phyloP scores from a whole-genome alignment of 2,113 vertebrate genomes.

The Eupsittula cactorum region DNA sequence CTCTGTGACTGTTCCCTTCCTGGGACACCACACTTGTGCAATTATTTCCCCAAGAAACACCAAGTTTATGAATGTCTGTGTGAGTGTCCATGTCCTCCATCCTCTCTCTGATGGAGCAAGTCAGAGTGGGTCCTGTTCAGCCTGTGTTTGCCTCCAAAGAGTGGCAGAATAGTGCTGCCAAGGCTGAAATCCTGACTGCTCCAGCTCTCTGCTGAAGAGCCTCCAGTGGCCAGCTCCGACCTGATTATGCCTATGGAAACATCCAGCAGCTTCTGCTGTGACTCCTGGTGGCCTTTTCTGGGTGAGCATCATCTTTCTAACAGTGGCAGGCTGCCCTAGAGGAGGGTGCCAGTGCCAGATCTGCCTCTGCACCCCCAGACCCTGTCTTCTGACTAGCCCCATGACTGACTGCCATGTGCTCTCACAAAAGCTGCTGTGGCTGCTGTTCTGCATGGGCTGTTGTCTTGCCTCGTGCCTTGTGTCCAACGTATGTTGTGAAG shows the following conservation, averaged over 20 bases:
- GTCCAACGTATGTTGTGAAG: background rate
- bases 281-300: background rate
- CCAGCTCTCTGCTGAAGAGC: background rate
- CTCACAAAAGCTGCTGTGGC: background rate
- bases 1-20: background rate
- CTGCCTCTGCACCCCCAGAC: background rate
- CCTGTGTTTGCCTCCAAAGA: background rate
- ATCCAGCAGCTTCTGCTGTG: background rate
- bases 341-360: background rate
- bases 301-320: background rate
- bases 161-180: background rate
- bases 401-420: background rate
- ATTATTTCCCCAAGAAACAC: background rate
- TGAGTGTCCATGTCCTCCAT: too few species aligned
- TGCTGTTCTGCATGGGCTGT: background rate
- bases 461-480: background rate
- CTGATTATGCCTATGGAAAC: background rate
- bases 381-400: background rate
- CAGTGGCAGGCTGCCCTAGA: background rate
- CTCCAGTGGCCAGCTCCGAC: background rate
- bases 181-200: background rate
- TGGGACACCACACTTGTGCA: background rate
- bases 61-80: background rate
- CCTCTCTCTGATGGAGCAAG: background rate
- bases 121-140: background rate